Evolutionary conservation across 1,140 invertebrate genomes (phyloP), one percentile per base, ranked within the genome.

Genomic region (Argopecten irradians): DNA sequence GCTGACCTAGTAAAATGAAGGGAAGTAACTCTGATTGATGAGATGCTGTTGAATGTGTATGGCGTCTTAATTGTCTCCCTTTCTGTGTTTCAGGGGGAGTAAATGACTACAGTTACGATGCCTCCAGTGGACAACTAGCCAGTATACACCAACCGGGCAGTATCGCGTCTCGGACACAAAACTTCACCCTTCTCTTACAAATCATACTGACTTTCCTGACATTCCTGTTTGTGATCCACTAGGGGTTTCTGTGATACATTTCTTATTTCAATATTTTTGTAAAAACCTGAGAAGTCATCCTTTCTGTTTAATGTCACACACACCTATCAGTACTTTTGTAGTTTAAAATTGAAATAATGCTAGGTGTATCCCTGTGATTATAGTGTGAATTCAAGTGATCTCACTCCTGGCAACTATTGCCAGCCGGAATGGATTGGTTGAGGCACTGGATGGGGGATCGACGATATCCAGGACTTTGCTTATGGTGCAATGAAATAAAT

Each of bases 201-300:
- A 71, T 71, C 16, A n/a, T 71, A n/a, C n/a, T 71, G 55, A 71
- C 55, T 5, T n/a, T 71, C 14, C 22, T 71, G 55, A 71, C 55
- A 71, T 71, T 71, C 55, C 55, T 71, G 55, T 71, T 71, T n/a
- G 55, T 71, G 55, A 5, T 71, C 55, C n/a, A 71, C n/a, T 71
- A 71, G 55, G 22, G 55, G 11, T 28, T 71, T 71, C 55, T 71
- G 55, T 71, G 55, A 71, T 71, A 71, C 22, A 71, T 71, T n/a
- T 28, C 5, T n/a, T 71, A 71, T 71, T 71, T 71, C 55, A 71
- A 28, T 71, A 71, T 71, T 71, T 71, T 71, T 71, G 5, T 71
- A 71, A 71, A 71, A 71, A 71, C 55, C 3, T 16, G 28, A 71
- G 0, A 71, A n/a, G 55, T 71, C 55, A 71, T 28, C 55, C 3